Conservation (phyloP, 2,113 vertebrate genomes). For the Hippocampus mohnikei region DNA sequence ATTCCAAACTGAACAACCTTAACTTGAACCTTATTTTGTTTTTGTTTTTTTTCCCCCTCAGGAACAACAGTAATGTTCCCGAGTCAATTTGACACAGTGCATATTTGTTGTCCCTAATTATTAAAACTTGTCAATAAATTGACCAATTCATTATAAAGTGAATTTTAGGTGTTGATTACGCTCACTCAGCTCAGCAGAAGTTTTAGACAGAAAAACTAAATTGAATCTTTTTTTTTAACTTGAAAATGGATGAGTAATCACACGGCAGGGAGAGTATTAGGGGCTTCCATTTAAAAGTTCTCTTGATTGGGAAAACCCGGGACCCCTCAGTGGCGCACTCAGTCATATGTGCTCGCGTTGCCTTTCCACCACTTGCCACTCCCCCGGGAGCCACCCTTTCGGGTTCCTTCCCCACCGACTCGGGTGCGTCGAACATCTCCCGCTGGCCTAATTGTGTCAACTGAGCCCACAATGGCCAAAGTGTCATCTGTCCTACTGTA, state of each 20-base stretch:
- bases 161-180: not conserved
- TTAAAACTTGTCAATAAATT: not conserved
- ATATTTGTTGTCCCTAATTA: not conserved
- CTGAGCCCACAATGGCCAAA: constrained; percentile 23
- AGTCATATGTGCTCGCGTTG: not conserved
- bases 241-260: not conserved
- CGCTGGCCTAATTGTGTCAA: constrained; percentile 20
- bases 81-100: not conserved
- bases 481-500: constrained; percentile 33
- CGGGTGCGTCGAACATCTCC: constrained; percentile 29
- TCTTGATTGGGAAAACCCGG: not conserved
- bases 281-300: not conserved
- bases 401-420: constrained; percentile 19
- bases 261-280: not conserved
- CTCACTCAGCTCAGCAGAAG: not conserved
- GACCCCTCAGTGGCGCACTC: not conserved
- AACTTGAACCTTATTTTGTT: not conserved
- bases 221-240: not conserved
- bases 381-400: not conserved
- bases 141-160: too few relatives aligned
- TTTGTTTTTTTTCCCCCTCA: not conserved
- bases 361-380: not conserved
- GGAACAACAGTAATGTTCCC: not conserved
- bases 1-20: not conserved
- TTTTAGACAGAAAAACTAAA: too few relatives aligned